Conservation (phyloP, 2,113 vertebrate species). For the Calyptommatus sinebrachiatus region DNA sequence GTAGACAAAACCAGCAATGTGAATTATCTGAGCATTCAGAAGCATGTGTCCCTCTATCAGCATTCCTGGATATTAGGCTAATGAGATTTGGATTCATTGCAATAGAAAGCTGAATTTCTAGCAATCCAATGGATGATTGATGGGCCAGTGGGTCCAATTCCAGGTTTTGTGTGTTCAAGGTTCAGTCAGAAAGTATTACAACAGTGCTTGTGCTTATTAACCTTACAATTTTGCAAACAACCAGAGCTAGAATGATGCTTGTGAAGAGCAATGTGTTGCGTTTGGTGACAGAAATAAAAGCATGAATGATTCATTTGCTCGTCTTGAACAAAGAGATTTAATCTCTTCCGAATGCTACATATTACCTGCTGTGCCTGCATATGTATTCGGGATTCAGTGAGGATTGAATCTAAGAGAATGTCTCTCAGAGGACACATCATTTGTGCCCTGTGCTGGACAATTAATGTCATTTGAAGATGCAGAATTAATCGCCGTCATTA, state of each 20-base stretch:
- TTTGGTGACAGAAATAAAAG: background rate
- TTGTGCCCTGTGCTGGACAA: constrained; percentile 41
- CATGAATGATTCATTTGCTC: background rate
- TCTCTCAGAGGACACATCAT: constrained; percentile 45
- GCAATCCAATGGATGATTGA: background rate
- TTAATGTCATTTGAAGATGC: constrained; percentile 52
- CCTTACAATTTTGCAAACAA: background rate
- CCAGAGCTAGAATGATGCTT: background rate
- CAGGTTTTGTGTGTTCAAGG: background rate
- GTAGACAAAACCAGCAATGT: background rate
- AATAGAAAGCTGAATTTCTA: background rate
- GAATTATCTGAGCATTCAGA: background rate
- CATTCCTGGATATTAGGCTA: background rate
- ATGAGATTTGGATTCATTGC: background rate
- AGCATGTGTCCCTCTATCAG: background rate
- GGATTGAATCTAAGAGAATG: constrained; percentile 18
- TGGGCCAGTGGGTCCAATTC: background rate
- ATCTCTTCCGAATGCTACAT: constrained; percentile 29
- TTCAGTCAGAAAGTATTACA: background rate
- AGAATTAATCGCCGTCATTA: constrained; percentile 67
- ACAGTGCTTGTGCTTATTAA: background rate
- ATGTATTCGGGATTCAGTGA: background rate
- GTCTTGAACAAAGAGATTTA: background rate
- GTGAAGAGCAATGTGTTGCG: background rate
- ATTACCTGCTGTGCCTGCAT: constrained; percentile 18